Percentiles rank a stretch among this genome's conserved stretches.
phyloP scores from a whole-genome alignment of 2,888 invertebrate species.

The Formica aserva region DNA sequence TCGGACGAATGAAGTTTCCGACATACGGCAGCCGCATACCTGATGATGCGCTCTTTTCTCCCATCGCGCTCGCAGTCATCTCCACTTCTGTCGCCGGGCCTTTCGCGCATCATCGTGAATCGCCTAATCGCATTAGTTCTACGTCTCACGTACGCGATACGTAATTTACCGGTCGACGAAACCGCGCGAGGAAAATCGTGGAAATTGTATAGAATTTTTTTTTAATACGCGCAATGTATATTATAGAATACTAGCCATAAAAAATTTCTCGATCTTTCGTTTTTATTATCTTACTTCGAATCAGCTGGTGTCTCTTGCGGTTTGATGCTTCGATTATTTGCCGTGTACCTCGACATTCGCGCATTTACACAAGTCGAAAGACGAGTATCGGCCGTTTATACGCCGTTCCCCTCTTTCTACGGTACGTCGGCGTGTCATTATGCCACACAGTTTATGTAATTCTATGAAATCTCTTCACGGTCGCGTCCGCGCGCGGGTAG shows the following conservation, averaged over 20 bases:
- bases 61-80: slow-evolving; percentile 50
- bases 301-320: neutral
- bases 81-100: slow-evolving; percentile 35
- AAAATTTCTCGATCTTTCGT: neutral
- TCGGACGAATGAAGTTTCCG: slow-evolving; percentile 45
- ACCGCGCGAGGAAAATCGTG: slow-evolving; percentile 15
- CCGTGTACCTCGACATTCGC: neutral
- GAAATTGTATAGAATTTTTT: slow-evolving; percentile 10
- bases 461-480: slow-evolving; percentile 46
- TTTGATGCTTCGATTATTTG: neutral
- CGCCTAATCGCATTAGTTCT: slow-evolving; percentile 47
- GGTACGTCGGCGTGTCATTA: slow-evolving; percentile 25
- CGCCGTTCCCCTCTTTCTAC: neutral
- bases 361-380: neutral
- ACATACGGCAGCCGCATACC: slow-evolving; percentile 64
- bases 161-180: slow-evolving; percentile 36
- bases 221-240: neutral
- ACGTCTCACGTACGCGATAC: slow-evolving; percentile 51
- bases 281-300: neutral
- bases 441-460: slow-evolving; percentile 41
- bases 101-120: slow-evolving; percentile 67
- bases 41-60: slow-evolving; percentile 58
- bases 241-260: neutral
- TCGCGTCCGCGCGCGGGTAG: slow-evolving; percentile 27
- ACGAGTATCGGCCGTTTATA: neutral